phyloP scores from a whole-genome alignment of 1,140 invertebrate species.

The Rhyzopertha dominica region DNA sequence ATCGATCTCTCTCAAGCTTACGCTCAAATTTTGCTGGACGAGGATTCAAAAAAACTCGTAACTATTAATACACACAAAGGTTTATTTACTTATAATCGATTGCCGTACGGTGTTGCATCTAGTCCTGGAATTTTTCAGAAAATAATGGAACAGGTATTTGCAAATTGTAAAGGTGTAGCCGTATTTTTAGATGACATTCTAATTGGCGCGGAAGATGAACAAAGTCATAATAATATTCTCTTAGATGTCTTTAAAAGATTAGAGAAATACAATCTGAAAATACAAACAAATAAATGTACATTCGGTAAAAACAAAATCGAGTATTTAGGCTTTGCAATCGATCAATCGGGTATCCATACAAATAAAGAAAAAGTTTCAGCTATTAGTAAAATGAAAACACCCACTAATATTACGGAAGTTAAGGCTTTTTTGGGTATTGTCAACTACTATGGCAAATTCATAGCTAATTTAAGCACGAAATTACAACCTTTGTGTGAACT shows the following conservation, averaged over 20 bases:
- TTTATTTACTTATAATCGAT: constrained; percentile 30
- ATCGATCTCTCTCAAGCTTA: constrained; percentile 15
- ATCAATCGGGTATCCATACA: too few species aligned
- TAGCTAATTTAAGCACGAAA: too few species aligned
- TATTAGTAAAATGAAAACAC: too few species aligned
- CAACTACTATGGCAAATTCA: too few species aligned
- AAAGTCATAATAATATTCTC: constrained; percentile 12
- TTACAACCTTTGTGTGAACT: too few species aligned
- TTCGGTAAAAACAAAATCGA: constrained; percentile 19
- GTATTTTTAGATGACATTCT: constrained; percentile 30
- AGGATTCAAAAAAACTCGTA: neutral
- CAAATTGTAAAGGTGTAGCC: constrained; percentile 18
- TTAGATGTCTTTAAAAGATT: constrained; percentile 11
- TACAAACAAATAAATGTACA: constrained; percentile 25
- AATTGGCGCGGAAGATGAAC: constrained; percentile 14
- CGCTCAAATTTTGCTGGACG: constrained; percentile 1
- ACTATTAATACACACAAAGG: constrained; percentile 26
- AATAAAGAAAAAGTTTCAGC: too few species aligned
- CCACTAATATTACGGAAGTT: too few species aligned
- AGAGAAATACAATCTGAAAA: constrained; percentile 17
- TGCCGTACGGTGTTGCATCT: constrained; percentile 40
- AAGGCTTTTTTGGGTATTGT: too few species aligned
- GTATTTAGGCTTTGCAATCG: too few species aligned
- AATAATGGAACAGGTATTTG: constrained; percentile 31
- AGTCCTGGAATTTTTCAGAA: constrained; percentile 34